phyloP scores from a whole-genome alignment of 2,888 invertebrate species.

The Lithophane ornitopus region DNA sequence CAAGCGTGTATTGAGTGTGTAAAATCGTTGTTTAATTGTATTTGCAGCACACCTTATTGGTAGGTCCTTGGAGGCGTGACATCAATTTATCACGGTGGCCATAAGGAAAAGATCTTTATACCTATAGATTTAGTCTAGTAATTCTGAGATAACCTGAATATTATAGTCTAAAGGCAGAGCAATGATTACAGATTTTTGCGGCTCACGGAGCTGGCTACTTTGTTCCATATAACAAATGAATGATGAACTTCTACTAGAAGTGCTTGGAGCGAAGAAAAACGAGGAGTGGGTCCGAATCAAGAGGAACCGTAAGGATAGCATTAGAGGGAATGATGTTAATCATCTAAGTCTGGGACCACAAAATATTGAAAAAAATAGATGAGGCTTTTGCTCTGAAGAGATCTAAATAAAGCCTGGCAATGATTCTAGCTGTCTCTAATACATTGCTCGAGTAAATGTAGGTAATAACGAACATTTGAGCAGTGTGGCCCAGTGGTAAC shows the following conservation, averaged over 20 bases:
- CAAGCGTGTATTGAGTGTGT: slow-evolving; percentile 55
- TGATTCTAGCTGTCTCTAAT: background rate
- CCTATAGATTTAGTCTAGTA: slow-evolving; percentile 15
- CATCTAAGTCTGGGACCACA: too few relatives aligned
- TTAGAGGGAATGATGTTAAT: background rate
- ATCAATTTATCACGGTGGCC: slow-evolving; percentile 53
- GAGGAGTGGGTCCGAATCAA: background rate
- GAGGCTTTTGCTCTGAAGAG: background rate
- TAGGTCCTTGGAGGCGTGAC: slow-evolving; percentile 56
- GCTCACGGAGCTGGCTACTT: background rate
- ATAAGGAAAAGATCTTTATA: slow-evolving; percentile 49
- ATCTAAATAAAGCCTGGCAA: background rate
- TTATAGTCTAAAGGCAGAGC: background rate
- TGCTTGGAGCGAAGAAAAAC: background rate
- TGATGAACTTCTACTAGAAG: background rate
- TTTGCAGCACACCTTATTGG: slow-evolving; percentile 52
- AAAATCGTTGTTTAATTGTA: slow-evolving; percentile 61
- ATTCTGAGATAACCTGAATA: slow-evolving; percentile 31
- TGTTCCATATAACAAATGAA: background rate
- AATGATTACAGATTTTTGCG: background rate
- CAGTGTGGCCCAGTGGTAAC: too few relatives aligned
- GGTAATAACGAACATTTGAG: background rate
- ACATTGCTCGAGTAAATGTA: background rate
- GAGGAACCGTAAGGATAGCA: background rate
- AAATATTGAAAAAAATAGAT: background rate